phyloP scores from a whole-genome alignment of 2,113 vertebrate genomes.

The Python bivittatus region DNA sequence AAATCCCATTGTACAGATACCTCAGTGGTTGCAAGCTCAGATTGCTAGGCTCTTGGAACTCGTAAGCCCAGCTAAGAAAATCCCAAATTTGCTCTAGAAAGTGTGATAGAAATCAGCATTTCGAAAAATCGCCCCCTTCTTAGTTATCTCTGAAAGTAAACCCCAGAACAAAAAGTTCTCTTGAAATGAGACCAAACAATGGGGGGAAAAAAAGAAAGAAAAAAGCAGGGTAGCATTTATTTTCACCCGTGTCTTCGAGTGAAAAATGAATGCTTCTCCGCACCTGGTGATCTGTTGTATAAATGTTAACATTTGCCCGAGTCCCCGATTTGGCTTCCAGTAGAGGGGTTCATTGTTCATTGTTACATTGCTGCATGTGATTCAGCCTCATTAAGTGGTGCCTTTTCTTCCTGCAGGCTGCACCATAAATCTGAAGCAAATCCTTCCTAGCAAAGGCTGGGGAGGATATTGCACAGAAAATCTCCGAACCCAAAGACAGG shows the following conservation, averaged over 20 bases:
- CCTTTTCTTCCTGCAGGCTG: conserved; percentile 9
- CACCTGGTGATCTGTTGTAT: conserved; percentile 36
- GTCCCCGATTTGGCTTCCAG: conserved; percentile 28
- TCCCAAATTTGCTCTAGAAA: not conserved
- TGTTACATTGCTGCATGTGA: conserved; percentile 29
- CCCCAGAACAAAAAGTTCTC: not conserved
- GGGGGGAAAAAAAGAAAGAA: not conserved
- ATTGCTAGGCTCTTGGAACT: no score
- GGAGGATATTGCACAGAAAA: not conserved
- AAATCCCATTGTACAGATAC: no score
- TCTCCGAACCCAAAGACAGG: not conserved
- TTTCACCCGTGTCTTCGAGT: not conserved
- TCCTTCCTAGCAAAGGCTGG: conserved; percentile 12
- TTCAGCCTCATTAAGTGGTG: conserved; percentile 27
- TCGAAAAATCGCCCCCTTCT: not conserved
- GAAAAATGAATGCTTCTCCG: conserved; percentile 32
- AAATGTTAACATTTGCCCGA: conserved; percentile 43
- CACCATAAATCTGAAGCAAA: conserved; percentile 32
- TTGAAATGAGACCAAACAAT: conserved; percentile 21
- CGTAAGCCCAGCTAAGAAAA: not conserved
- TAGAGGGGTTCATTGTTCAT: conserved; percentile 29
- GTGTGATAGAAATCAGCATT: not conserved
- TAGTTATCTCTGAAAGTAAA: conserved; percentile 1
- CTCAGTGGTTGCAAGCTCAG: no score
- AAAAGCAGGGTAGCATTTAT: conserved; percentile 28